Conservation (phyloP, 2,888 invertebrate species). For the Ichneumoninae sp. region DNA sequence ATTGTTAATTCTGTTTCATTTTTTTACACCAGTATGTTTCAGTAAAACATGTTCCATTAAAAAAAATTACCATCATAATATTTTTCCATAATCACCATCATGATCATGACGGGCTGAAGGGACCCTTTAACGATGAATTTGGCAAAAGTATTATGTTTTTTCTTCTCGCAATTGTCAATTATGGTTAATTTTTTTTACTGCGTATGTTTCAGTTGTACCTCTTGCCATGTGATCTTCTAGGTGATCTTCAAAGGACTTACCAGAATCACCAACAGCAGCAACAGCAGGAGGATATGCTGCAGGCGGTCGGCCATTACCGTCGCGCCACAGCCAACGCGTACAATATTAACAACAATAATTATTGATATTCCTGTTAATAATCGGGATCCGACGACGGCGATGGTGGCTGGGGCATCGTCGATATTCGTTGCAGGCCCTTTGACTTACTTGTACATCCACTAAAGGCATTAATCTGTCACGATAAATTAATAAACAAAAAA, state of each 20-base stretch:
- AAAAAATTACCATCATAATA: too few species aligned
- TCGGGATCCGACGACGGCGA: conserved; percentile 20
- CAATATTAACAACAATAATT: conserved; percentile 60
- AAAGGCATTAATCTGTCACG: conserved; percentile 28
- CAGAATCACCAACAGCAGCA: conserved; percentile 20
- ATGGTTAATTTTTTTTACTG: neutral
- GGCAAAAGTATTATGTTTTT: too few species aligned
- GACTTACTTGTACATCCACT: conserved; percentile 41
- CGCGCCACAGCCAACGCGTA: conserved; percentile 46
- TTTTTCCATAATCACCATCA: too few species aligned
- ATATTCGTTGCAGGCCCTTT: conserved; percentile 28
- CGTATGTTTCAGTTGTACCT: conserved; percentile 67
- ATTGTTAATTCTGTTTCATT: neutral
- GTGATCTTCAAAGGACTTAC: conserved; percentile 49
- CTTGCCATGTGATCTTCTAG: conserved; percentile 72
- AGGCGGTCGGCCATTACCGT: conserved; percentile 56
- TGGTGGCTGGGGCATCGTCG: conserved; percentile 29
- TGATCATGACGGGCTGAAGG: too few species aligned
- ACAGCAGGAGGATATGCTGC: conserved; percentile 38
- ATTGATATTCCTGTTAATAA: conserved; percentile 45
- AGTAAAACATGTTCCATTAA: conserved; percentile 29
- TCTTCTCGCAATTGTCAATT: too few species aligned
- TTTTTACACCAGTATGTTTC: conserved; percentile 5
- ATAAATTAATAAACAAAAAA: conserved; percentile 27
- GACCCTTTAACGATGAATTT: too few species aligned